phyloP scores from a whole-genome alignment of 1,140 invertebrate species.

The Contarinia nasturtii region DNA sequence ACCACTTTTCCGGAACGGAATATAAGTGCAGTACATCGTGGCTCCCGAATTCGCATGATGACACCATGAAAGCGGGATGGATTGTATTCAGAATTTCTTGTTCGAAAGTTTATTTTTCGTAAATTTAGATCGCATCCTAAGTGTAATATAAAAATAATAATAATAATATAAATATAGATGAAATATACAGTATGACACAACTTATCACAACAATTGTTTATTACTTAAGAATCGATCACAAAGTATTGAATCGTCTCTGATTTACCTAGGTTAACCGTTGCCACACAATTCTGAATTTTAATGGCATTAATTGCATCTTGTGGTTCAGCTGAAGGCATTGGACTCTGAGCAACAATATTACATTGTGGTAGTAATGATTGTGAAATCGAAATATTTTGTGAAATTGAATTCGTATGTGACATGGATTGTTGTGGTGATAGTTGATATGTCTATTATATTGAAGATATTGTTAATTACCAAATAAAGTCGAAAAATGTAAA shows the following conservation, averaged over 20 bases:
- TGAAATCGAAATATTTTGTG: neutral
- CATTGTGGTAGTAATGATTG: slow-evolving; percentile 11
- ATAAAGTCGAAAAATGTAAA: too few relatives aligned
- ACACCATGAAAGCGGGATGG: slow-evolving; percentile 95
- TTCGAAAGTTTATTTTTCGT: slow-evolving; percentile 83
- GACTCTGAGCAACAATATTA: slow-evolving; percentile 7
- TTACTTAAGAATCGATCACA: too few relatives aligned
- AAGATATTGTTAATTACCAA: too few relatives aligned
- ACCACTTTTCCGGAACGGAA: slow-evolving; percentile 98
- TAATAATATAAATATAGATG: too few relatives aligned
- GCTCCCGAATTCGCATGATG: slow-evolving; percentile 94
- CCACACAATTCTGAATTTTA: slow-evolving; percentile 63
- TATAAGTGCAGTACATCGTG: slow-evolving; percentile 89
- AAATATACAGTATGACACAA: too few relatives aligned
- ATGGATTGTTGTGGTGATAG: too few relatives aligned
- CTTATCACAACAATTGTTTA: too few relatives aligned
- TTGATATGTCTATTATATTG: too few relatives aligned
- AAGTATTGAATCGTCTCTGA: too few relatives aligned
- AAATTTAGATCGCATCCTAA: slow-evolving; percentile 72
- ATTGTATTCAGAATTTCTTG: slow-evolving; percentile 97
- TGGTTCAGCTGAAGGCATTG: slow-evolving; percentile 9
- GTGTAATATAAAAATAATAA: too few relatives aligned
- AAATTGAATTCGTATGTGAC: too few relatives aligned
- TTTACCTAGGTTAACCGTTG: slow-evolving; percentile 92
- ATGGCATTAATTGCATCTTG: slow-evolving; percentile 22